Conservation (phyloP, 2,113 vertebrate species). For the Hoplias malabaricus region DNA sequence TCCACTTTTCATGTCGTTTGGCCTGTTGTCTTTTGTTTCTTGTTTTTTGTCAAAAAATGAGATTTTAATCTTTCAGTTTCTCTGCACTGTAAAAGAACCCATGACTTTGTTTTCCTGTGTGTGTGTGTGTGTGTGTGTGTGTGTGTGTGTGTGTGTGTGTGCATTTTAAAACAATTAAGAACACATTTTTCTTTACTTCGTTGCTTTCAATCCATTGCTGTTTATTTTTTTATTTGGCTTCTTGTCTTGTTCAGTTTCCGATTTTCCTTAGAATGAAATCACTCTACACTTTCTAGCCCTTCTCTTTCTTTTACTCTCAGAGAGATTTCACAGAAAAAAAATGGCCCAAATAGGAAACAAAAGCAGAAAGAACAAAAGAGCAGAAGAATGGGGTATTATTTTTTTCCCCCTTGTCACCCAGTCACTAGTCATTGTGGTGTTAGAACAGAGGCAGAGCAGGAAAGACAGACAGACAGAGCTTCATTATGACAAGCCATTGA, state of each 20-base stretch:
- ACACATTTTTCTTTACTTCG: background rate
- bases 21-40: too few relatives aligned
- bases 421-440: slow-evolving; percentile 23
- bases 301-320: background rate
- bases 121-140: too few relatives aligned
- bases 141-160: background rate
- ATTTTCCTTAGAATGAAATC: slow-evolving; percentile 18
- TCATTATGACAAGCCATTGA: slow-evolving; percentile 46
- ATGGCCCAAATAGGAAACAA: background rate
- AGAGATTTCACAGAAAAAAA: background rate
- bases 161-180: background rate
- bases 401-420: background rate
- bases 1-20: too few relatives aligned
- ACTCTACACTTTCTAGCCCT: background rate
- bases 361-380: slow-evolving; percentile 11
- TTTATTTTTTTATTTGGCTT: background rate
- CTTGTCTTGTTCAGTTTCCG: background rate
- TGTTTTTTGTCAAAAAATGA: too few relatives aligned
- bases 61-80: too few relatives aligned
- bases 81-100: too few relatives aligned
- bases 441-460: background rate
- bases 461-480: slow-evolving; percentile 24
- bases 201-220: background rate
- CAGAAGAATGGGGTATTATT: background rate
- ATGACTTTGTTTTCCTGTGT: too few relatives aligned